Conservation (phyloP, 2,113 vertebrate genomes). For the Misgurnus anguillicaudatus region DNA sequence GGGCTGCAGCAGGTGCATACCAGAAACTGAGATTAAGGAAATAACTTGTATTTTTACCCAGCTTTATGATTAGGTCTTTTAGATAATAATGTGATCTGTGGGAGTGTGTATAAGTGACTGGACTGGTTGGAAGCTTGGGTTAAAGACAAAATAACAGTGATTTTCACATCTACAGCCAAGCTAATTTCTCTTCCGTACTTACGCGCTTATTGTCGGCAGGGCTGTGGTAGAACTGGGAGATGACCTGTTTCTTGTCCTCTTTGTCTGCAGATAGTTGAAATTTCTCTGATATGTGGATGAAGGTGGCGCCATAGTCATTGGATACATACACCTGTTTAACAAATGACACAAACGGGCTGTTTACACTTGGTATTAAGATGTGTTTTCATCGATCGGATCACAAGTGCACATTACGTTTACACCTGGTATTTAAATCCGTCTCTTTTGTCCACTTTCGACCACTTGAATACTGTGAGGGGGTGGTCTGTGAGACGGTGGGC, state of each 20-base stretch:
- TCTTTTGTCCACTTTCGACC: no score
- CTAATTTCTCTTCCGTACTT: slow-evolving; percentile 57
- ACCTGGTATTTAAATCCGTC: no score
- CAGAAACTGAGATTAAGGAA: slow-evolving; percentile 14
- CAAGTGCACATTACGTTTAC: no score
- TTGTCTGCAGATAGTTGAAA: slow-evolving; percentile 76
- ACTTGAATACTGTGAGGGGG: no score
- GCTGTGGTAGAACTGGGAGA: slow-evolving; percentile 98
- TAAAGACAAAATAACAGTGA: slow-evolving; percentile 16
- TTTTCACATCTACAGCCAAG: background rate
- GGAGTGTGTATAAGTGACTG: background rate
- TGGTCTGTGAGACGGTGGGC: no score
- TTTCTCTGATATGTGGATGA: slow-evolving; percentile 82
- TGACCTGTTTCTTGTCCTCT: slow-evolving; percentile 76
- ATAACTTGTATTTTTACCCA: background rate
- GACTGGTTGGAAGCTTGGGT: slow-evolving; percentile 9
- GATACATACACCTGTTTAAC: slow-evolving; percentile 88
- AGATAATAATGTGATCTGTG: slow-evolving; percentile 10
- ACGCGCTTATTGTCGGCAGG: slow-evolving; percentile 93
- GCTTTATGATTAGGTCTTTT: background rate
- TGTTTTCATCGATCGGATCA: no score
- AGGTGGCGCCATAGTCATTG: slow-evolving; percentile 89
- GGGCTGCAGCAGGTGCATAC: slow-evolving; percentile 4
- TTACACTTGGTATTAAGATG: no score
- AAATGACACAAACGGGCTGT: slow-evolving; percentile 3